Base-by-base conservation (phyloP, 2,113 vertebrate species). In the Ceyx margarethae region DNA sequence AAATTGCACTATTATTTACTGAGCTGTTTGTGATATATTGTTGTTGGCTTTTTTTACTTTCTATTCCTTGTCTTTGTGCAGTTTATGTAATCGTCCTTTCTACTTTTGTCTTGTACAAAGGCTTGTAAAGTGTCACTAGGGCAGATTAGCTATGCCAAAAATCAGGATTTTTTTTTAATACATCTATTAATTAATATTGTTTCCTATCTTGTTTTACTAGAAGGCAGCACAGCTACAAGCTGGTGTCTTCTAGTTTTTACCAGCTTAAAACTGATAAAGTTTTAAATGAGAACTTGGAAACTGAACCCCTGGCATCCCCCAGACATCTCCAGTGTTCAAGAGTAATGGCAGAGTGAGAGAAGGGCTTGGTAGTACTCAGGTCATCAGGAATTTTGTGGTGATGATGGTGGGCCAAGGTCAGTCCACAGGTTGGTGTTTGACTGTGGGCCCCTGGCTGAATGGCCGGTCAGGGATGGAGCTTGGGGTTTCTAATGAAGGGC, bases 1-100 rank as follows among this genome's bases (percentile, higher is more conserved):
- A 97, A 92, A 94, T 79, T 84, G 94, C 94, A 89, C 94, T 96
- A 76, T 95, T 96, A 96, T 97, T 96, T 97, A 97, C 96, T 33
- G 84, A 95, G 90, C 91, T 94, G 96, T 96, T 97, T 95, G 80
- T 83, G 65, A 73, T 90, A 75, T 35, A 48, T 74, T 88, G 89
- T 86, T 94, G 91, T 73, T 84, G 92, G 77, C 57, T 91, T 95
- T 96, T 96, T 91, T 86, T 56, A 81, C 87, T 94, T 93, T 88
- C 61, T 89, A 5, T 76, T 91, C 83, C 85, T 96, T 12, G 13
- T 94, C 81, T 95, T 86, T 16, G 20, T 77, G 86, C 64, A 74
- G 76, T 92, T 95, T 85, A 58, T 78, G 23, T 80, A 76, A 93
- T 91, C 94, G 91, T 91, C 80, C 81, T 94, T 95, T 93, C 93